phyloP scores from a whole-genome alignment of 2,797 vertebrate genomes.

The Anguilla megastoma region DNA sequence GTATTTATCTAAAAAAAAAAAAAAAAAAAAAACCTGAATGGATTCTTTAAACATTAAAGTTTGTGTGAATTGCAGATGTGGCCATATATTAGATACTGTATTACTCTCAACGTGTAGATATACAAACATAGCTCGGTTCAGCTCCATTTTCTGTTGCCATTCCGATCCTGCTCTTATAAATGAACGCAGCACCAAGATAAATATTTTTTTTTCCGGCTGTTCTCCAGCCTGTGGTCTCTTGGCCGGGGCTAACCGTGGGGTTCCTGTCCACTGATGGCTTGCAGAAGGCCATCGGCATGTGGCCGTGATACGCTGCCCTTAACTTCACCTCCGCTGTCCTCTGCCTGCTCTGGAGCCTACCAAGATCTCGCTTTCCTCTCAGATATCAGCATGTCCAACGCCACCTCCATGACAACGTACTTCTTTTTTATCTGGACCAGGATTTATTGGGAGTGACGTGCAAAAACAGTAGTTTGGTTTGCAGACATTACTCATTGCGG shows the following conservation, averaged over 20 bases:
- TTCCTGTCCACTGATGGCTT: not conserved
- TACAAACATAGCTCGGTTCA: not conserved
- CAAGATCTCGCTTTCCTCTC: not conserved
- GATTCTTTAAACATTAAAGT: not conserved
- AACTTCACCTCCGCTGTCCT: not conserved
- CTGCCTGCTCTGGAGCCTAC: not conserved
- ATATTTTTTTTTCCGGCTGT: constrained; percentile 19
- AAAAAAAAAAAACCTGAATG: not conserved
- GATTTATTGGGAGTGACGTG: not conserved
- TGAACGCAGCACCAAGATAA: constrained; percentile 9
- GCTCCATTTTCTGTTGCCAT: not conserved
- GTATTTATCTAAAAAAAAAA: too few relatives aligned
- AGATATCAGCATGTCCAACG: not conserved
- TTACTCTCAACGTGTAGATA: not conserved
- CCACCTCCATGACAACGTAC: not conserved
- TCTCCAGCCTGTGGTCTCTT: constrained; percentile 2
- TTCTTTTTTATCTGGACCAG: not conserved
- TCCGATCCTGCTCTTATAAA: not conserved
- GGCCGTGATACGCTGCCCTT: not conserved
- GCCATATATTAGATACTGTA: not conserved
- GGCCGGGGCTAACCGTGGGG: not conserved
- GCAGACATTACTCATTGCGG: not conserved
- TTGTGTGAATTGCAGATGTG: not conserved
- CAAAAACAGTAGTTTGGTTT: not conserved
- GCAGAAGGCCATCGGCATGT: not conserved